These are phyloP conservation scores for Euura lappo DNA, from an alignment of 1,140 invertebrate genomes.

Conservation along the genomic window DNA sequence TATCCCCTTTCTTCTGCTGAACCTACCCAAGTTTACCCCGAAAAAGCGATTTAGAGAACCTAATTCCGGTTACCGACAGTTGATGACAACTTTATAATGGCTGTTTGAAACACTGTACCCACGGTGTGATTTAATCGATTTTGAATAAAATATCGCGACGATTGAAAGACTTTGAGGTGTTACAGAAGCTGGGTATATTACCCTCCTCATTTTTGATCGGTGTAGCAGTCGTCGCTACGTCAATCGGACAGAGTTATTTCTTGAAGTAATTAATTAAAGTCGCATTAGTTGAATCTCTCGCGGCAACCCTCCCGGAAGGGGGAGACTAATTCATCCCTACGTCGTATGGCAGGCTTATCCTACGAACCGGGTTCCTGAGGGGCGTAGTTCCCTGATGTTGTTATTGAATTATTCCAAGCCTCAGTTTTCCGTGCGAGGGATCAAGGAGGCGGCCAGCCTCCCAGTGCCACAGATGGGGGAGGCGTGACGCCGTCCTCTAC, in stretches of 20 bases:
- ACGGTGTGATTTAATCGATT: too few relatives aligned
- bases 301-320: not conserved
- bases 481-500: constrained; percentile 36
- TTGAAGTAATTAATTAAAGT: constrained; percentile 6
- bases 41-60: too few relatives aligned
- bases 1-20: too few relatives aligned
- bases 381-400: constrained; percentile 42
- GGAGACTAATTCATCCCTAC: constrained; percentile 6
- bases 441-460: constrained; percentile 41
- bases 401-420: constrained; percentile 58
- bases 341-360: constrained; percentile 20
- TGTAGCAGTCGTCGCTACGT: not conserved
- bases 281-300: constrained; percentile 1
- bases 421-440: constrained; percentile 49
- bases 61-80: too few relatives aligned
- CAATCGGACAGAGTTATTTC: not conserved
- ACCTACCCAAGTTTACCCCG: too few relatives aligned
- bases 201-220: not conserved
- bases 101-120: too few relatives aligned
- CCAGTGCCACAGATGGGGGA: constrained; percentile 43
- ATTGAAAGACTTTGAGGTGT: not conserved
- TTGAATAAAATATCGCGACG: not conserved
- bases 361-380: constrained; percentile 15
- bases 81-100: too few relatives aligned
- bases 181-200: not conserved